Evolutionary conservation across 2,888 invertebrate species (phyloP).

Genomic region (Limnephilus auricula): DNA sequence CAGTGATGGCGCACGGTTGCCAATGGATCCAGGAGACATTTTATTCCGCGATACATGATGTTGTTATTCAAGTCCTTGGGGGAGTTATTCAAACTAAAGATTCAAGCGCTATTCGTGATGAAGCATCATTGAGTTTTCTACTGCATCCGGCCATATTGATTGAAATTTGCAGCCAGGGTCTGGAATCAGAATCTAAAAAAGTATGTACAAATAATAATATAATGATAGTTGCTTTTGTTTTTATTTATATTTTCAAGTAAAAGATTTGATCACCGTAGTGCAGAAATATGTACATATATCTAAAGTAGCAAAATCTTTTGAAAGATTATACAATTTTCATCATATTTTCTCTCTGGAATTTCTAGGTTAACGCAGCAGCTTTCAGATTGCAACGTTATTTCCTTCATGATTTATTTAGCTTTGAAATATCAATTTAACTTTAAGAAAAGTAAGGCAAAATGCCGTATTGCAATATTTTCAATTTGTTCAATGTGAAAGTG

Average conservation of each 20-base stretch:
- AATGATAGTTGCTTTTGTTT: background rate
- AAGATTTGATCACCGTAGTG: background rate
- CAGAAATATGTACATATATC: background rate
- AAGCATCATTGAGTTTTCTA: slow-evolving; percentile 77
- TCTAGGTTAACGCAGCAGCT: background rate
- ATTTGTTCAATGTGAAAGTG: background rate
- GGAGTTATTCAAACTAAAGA: slow-evolving; percentile 72
- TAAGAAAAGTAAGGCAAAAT: background rate
- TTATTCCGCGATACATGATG: slow-evolving; percentile 77
- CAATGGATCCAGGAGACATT: slow-evolving; percentile 77
- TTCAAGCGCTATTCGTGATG: slow-evolving; percentile 70
- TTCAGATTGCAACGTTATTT: too few species aligned
- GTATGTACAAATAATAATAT: slow-evolving; percentile 68
- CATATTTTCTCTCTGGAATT: background rate
- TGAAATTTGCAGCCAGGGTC: slow-evolving; percentile 82
- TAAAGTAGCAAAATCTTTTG: background rate
- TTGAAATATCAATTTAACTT: background rate
- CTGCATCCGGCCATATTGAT: slow-evolving; percentile 78
- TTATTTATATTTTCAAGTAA: background rate
- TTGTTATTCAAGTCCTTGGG: slow-evolving; percentile 78
- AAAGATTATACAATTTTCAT: background rate
- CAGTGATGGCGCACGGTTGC: slow-evolving; percentile 78
- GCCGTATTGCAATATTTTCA: background rate
- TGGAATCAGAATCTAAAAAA: slow-evolving; percentile 73
- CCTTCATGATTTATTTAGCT: background rate